phyloP scores from a whole-genome alignment of 2,797 vertebrate species.

The Girardinus metallicus region DNA sequence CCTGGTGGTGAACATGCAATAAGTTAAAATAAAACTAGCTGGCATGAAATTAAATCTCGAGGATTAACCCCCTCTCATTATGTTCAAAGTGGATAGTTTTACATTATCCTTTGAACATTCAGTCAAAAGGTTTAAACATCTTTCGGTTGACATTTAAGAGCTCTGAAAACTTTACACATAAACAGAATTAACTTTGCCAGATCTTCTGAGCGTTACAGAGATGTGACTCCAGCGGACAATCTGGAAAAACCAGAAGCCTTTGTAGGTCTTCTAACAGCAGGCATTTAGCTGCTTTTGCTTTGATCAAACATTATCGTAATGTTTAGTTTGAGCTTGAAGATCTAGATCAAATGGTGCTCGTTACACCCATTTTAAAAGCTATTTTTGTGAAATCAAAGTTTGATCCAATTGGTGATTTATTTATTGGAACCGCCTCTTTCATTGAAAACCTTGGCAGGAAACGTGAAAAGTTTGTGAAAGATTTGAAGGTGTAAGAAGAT shows the following conservation, averaged over 20 bases:
- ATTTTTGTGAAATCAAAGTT: background rate
- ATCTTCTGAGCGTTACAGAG: background rate
- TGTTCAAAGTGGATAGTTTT: background rate
- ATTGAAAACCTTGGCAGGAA: background rate
- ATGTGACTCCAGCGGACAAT: background rate
- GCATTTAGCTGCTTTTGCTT: background rate
- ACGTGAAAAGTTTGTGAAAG: background rate
- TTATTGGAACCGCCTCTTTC: background rate
- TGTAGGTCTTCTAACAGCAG: background rate
- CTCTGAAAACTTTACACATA: background rate
- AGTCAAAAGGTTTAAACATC: background rate
- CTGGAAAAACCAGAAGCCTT: constrained; percentile 7
- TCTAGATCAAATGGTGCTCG: background rate
- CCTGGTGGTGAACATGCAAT: background rate
- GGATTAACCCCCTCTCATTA: background rate
- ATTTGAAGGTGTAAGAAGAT: background rate
- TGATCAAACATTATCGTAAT: background rate
- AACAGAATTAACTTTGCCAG: background rate
- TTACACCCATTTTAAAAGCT: background rate
- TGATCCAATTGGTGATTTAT: background rate
- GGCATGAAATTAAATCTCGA: background rate
- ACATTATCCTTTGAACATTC: background rate
- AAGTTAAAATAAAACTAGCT: background rate
- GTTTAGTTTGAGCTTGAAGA: background rate
- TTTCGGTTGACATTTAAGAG: background rate